Percentiles rank a stretch among this genome's conserved stretches.
Conservation (phyloP, 2,888 invertebrate species). For the Mystacides longicornis region DNA sequence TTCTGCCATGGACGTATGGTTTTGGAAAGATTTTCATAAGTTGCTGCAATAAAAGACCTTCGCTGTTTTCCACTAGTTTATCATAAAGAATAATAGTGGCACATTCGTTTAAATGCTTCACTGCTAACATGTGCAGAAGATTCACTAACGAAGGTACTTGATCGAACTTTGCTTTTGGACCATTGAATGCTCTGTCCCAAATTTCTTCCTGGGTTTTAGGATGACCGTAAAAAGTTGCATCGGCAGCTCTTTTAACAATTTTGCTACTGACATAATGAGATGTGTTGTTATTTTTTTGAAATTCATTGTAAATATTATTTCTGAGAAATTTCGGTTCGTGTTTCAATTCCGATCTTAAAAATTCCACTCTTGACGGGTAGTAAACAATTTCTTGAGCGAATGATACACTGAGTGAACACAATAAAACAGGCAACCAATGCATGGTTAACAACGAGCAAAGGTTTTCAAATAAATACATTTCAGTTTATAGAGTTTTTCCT, state of each 20-base stretch:
- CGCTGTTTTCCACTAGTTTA: conserved; percentile 46
- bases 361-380: conserved; percentile 33
- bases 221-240: conserved; percentile 49
- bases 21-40: conserved; percentile 51
- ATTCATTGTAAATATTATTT: not conserved
- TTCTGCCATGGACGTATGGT: conserved; percentile 55
- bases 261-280: conserved; percentile 1
- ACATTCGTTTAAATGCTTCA: conserved; percentile 55
- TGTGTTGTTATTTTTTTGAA: not conserved
- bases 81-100: conserved; percentile 63
- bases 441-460: too few species aligned
- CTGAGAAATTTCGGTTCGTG: not conserved
- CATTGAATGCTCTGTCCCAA: conserved; percentile 46
- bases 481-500: too few species aligned
- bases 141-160: conserved; percentile 54
- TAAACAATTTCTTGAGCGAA: conserved; percentile 34
- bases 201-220: conserved; percentile 52
- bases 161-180: conserved; percentile 36
- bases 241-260: conserved; percentile 36
- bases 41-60: conserved; percentile 50
- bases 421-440: too few species aligned
- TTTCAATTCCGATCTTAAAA: not conserved
- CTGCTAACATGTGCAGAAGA: conserved; percentile 52
- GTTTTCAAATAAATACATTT: too few species aligned
- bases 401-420: conserved; percentile 12